Percentiles rank a stretch among this genome's conserved stretches.
These are phyloP conservation scores for Dolichomitus sp. DNA, from an alignment of 2,888 invertebrate species.

Conservation along the genomic window DNA sequence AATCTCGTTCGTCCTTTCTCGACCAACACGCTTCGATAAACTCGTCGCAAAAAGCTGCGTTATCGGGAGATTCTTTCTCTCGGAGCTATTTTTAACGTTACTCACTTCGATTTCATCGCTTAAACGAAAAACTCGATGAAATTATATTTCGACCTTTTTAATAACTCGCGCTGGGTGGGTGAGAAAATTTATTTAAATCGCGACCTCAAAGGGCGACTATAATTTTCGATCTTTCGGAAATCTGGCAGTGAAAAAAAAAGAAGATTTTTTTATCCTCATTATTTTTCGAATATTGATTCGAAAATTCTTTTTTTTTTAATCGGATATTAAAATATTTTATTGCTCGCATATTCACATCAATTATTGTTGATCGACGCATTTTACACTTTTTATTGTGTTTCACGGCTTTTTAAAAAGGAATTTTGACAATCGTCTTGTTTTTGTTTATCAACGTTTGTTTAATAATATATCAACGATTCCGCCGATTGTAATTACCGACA, in stretches of 20 bases:
- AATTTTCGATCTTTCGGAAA: no score
- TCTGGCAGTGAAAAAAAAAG: background rate
- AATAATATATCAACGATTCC: background rate
- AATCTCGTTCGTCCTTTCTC: conserved; percentile 64
- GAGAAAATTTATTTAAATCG: background rate
- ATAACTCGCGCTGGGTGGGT: background rate
- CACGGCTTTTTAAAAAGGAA: background rate
- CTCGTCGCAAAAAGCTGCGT: background rate
- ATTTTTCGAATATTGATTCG: background rate
- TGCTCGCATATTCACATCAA: background rate
- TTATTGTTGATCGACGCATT: background rate
- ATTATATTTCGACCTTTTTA: background rate
- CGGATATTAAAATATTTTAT: background rate
- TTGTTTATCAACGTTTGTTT: background rate
- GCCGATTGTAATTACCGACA: background rate
- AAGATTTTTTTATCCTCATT: background rate
- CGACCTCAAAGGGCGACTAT: background rate
- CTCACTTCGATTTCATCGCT: background rate
- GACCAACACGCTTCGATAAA: conserved; percentile 12
- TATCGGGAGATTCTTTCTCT: conserved; percentile 67
- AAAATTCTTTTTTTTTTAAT: background rate
- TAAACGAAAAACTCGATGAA: background rate
- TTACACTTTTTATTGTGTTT: background rate
- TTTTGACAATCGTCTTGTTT: background rate
- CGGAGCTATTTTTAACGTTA: conserved; percentile 67